These are phyloP conservation scores for Caenorhabditis drosophilae DNA, from an alignment of 2,888 invertebrate species.

Conservation along the genomic window DNA sequence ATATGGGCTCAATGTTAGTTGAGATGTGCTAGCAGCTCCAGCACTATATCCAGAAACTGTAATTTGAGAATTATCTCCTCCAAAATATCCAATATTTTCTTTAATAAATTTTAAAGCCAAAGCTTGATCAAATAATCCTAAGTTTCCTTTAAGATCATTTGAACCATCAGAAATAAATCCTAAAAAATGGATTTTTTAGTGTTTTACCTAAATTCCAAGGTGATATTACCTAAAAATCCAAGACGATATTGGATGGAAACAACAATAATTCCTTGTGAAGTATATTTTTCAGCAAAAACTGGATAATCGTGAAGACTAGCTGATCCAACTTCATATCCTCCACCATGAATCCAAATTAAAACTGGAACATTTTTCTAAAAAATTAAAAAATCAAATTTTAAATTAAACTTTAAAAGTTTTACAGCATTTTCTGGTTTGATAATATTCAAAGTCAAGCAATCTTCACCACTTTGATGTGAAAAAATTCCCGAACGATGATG, in stretches of 20 bases:
- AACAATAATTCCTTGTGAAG: slow-evolving; percentile 82
- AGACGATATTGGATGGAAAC: slow-evolving; percentile 91
- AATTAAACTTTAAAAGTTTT: neutral
- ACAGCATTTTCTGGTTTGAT: slow-evolving; percentile 71
- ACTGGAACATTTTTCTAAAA: slow-evolving; percentile 78
- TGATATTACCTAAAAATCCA: slow-evolving; percentile 87
- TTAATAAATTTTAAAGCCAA: slow-evolving; percentile 51
- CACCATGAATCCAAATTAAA: slow-evolving; percentile 93
- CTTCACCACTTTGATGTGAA: slow-evolving; percentile 74
- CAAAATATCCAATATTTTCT: slow-evolving; percentile 29
- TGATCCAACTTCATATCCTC: slow-evolving; percentile 83
- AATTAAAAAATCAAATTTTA: neutral
- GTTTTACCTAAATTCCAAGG: no score
- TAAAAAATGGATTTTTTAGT: no score
- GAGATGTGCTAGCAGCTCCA: slow-evolving; percentile 51
- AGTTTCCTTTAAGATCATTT: slow-evolving; percentile 53
- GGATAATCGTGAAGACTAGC: slow-evolving; percentile 54
- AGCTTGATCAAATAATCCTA: slow-evolving; percentile 60
- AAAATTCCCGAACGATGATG: slow-evolving; percentile 30
- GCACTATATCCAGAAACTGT: slow-evolving; percentile 60
- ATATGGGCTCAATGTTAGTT: slow-evolving; percentile 41
- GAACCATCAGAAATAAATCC: slow-evolving; percentile 57
- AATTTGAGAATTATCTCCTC: slow-evolving; percentile 48
- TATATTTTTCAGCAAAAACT: slow-evolving; percentile 50
- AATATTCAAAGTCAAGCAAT: slow-evolving; percentile 90